These are phyloP conservation scores for Fragum whitleyi DNA, from an alignment of 2,888 invertebrate species.

Conservation along the genomic window DNA sequence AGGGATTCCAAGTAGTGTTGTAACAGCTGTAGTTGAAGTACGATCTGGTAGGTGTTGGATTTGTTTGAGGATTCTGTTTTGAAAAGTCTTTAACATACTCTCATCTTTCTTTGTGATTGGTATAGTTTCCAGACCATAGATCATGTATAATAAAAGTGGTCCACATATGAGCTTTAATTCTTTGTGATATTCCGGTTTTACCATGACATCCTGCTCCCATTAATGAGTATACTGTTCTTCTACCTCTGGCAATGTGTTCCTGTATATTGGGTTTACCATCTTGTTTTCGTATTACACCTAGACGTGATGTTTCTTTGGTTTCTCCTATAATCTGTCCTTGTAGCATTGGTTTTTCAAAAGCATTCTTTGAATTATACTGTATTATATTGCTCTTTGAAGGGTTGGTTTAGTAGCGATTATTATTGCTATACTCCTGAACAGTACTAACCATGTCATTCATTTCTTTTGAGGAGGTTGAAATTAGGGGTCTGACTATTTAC, in stretches of 20 bases:
- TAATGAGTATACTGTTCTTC: not conserved
- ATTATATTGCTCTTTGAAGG: not conserved
- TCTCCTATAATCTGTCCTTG: not conserved
- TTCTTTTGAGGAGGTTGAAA: not conserved
- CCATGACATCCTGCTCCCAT: not conserved
- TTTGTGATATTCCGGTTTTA: not conserved
- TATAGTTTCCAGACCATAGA: not conserved
- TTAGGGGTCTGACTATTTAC: not conserved
- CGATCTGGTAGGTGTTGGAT: constrained; percentile 19
- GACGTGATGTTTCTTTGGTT: not conserved
- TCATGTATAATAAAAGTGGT: too few species aligned
- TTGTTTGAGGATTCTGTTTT: not conserved
- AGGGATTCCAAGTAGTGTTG: constrained; percentile 9
- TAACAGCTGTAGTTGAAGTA: not conserved
- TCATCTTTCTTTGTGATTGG: not conserved
- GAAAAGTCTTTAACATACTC: not conserved
- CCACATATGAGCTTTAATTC: not conserved
- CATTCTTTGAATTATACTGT: not conserved
- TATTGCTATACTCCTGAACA: not conserved
- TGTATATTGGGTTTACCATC: not conserved
- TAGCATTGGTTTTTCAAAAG: not conserved
- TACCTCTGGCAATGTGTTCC: not conserved
- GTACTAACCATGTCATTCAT: not conserved
- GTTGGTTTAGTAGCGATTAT: not conserved
- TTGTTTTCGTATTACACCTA: not conserved